Evolutionary conservation across 2,113 vertebrate genomes (phyloP).

Genomic region (Nyctibius bracteatus): DNA sequence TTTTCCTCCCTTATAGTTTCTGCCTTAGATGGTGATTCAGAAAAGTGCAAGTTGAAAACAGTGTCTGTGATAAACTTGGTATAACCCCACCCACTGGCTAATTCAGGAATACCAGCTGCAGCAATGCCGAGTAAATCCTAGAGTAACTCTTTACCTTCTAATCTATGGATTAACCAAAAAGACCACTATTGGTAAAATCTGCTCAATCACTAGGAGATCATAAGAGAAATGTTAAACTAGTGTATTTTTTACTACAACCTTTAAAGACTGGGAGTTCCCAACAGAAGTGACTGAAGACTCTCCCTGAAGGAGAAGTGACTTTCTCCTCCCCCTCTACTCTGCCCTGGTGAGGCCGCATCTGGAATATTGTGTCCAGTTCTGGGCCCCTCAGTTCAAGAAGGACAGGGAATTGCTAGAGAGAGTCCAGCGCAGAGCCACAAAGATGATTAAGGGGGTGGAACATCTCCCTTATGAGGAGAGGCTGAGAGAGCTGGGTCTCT

Average conservation of each 20-base stretch:
- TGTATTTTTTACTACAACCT: neutral
- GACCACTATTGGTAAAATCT: neutral
- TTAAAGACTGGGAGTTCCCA: neutral
- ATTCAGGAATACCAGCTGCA: slow-evolving; percentile 10
- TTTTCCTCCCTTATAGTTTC: neutral
- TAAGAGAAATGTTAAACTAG: neutral
- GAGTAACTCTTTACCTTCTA: slow-evolving; percentile 20
- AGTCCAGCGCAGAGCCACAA: too few relatives aligned
- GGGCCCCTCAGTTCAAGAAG: too few relatives aligned
- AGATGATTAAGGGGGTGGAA: too few relatives aligned
- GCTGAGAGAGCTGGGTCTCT: too few relatives aligned
- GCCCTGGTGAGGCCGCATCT: too few relatives aligned
- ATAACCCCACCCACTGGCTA: slow-evolving; percentile 53
- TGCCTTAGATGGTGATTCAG: neutral
- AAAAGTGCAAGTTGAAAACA: neutral
- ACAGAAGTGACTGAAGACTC: neutral
- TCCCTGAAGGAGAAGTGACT: too few relatives aligned
- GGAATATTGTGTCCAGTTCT: too few relatives aligned
- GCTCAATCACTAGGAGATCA: neutral
- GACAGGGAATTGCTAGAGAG: too few relatives aligned
- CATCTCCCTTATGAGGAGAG: too few relatives aligned
- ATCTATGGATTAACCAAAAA: slow-evolving; percentile 14
- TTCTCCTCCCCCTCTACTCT: too few relatives aligned
- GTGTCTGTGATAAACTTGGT: neutral
- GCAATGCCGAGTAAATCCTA: neutral